Base-by-base conservation (phyloP, 2,797 vertebrate genomes). In the Myotis findleyi region DNA sequence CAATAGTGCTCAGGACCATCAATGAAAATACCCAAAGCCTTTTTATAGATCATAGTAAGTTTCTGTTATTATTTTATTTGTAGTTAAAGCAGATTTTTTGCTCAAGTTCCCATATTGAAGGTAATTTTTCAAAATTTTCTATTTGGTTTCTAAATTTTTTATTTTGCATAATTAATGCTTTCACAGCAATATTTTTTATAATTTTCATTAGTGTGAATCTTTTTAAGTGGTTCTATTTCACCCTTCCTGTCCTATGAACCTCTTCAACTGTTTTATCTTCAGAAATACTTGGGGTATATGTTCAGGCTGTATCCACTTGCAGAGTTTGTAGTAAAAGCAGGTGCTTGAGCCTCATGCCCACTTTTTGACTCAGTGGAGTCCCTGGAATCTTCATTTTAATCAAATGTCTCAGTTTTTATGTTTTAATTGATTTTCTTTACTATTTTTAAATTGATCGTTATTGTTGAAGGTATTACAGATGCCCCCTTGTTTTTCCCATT, bases 51-150 rank as follows among this genome's bases (percentile, higher is more conserved):
- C 14, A 1, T 18, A 66, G 64, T 66, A 66, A 66, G 64, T 33
- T 66, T 33, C n/a, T 66, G 30, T 66, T 66, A 66, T 66, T 33
- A 66, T 73, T 82, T 84, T 86, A 62, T 82, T 94, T 82, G 41
- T 51, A 87, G n/a, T 33, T 86, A 83, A 94, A 89, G 64, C n/a
- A 86, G 2, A n/a, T n/a, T 36, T 21, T 96, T 21, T 92, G 64
- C 62, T 71, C 33, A 73, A 41, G 14, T 86, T 87, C 36, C 33
- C 51, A 17, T 69, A 30, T 47, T 62, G 13, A 51, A 33, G 9
- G 17, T 69, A 77, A 27, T 25, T 79, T 53, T 64, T 41, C 7
- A 16, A 49, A 89, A 69, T 41, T 33, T 10, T 7, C 76, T 73
- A 9, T 59, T 93, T 47, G 10, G 30, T 85, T 93, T 80, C 16